Percentiles rank a stretch among this genome's conserved stretches.
These are phyloP conservation scores for Trissoscelio sp. DNA, from an alignment of 2,888 invertebrate genomes.

Conservation along the genomic window DNA sequence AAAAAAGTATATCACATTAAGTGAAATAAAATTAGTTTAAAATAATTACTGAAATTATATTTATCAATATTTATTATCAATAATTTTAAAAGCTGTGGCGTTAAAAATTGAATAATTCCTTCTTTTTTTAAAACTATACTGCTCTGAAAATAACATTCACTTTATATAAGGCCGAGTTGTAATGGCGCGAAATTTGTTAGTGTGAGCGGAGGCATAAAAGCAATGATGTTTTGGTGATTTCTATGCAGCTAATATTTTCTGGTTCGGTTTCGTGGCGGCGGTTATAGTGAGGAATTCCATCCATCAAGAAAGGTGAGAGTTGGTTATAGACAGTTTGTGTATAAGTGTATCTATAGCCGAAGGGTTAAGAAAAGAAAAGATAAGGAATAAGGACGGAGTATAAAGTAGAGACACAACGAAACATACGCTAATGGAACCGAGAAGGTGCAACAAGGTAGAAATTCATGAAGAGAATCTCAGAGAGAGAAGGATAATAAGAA, in stretches of 20 bases:
- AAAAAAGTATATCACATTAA: too few species aligned
- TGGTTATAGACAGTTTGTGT: conserved; percentile 74
- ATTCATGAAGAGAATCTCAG: conserved; percentile 60
- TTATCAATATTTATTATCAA: too few species aligned
- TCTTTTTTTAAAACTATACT: too few species aligned
- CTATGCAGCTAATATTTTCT: conserved; percentile 75
- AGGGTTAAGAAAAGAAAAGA: conserved; percentile 66
- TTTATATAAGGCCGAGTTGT: conserved; percentile 38
- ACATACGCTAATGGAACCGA: conserved; percentile 62
- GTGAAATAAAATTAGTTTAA: too few species aligned
- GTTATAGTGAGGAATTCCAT: conserved; percentile 75
- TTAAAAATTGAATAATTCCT: too few species aligned
- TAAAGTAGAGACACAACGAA: conserved; percentile 56
- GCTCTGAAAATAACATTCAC: conserved; percentile 20
- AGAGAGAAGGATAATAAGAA: conserved; percentile 68
- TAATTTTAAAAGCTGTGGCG: too few species aligned
- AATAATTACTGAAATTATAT: too few species aligned
- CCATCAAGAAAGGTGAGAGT: conserved; percentile 75
- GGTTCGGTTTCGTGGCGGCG: conserved; percentile 75
- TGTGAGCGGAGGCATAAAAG: conserved; percentile 55
- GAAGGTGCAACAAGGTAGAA: conserved; percentile 67
- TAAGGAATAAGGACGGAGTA: conserved; percentile 54
- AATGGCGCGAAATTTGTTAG: conserved; percentile 51
- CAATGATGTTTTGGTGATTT: conserved; percentile 69
- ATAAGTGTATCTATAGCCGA: conserved; percentile 72